Percentiles rank a stretch among this genome's conserved stretches.
Evolutionary conservation across 1,140 invertebrate genomes (phyloP).

Genomic region (Hetaerina americana): DNA sequence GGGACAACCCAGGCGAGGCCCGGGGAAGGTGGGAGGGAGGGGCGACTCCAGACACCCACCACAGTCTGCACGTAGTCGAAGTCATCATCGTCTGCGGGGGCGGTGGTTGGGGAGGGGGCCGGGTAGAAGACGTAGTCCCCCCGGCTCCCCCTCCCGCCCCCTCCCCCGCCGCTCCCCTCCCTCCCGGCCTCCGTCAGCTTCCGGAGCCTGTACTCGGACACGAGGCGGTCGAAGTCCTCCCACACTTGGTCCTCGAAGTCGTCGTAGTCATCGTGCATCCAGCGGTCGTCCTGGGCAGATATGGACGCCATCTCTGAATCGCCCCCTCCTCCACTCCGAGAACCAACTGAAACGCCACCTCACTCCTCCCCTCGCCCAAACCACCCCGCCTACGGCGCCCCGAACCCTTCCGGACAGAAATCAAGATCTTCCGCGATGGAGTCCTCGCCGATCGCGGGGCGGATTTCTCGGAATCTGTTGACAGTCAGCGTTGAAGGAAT

Average conservation of each 20-base stretch:
- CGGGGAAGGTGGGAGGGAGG: no score
- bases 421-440: background rate
- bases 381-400: background rate
- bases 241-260: slow-evolving; percentile 19
- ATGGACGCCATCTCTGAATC: background rate
- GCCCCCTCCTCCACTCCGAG: no score
- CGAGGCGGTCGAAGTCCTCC: slow-evolving; percentile 21
- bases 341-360: no score
- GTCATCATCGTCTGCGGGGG: slow-evolving; percentile 7
- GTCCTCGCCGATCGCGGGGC: no score
- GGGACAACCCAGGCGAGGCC: no score
- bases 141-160: background rate
- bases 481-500: no score
- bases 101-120: slow-evolving; percentile 5
- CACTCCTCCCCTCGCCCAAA: no score
- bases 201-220: slow-evolving; percentile 18
- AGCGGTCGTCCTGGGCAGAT: background rate
- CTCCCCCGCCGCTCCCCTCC: background rate
- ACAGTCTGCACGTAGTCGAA: slow-evolving; percentile 6
- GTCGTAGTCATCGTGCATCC: slow-evolving; percentile 7
- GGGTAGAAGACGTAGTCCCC: background rate
- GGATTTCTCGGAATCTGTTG: no score
- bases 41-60: background rate
- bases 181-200: slow-evolving; percentile 4
- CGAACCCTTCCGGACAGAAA: background rate